A percentile compares a stretch with the other conserved stretches of the same genome.
Evolutionary conservation across 1,140 invertebrate genomes (phyloP).

Genomic region (Heterodera carotae): DNA sequence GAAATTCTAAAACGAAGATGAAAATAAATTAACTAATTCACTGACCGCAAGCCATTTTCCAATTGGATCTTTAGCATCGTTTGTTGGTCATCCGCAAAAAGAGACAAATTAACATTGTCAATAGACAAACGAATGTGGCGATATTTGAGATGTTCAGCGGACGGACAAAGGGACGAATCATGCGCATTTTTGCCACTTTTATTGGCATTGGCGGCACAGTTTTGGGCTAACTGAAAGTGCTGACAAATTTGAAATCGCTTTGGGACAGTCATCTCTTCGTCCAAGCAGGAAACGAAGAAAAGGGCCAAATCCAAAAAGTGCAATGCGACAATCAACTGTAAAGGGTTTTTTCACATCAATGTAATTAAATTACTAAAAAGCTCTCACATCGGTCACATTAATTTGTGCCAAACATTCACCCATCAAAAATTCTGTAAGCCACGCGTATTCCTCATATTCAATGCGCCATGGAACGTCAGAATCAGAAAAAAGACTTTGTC

Average conservation of each 20-base stretch:
- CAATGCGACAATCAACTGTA: slow-evolving; percentile 22
- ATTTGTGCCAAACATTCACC: slow-evolving; percentile 71
- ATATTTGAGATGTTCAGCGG: slow-evolving; percentile 77
- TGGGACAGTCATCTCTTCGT: slow-evolving; percentile 82
- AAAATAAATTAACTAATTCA: not conserved
- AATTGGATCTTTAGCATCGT: slow-evolving; percentile 80
- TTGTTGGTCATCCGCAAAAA: slow-evolving; percentile 83
- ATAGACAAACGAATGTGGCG: slow-evolving; percentile 85
- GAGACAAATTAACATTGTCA: slow-evolving; percentile 82
- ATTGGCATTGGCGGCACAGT: not conserved
- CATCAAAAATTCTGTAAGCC: slow-evolving; percentile 74
- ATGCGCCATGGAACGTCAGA: slow-evolving; percentile 83
- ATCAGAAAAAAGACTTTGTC: slow-evolving; percentile 95
- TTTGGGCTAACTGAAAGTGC: slow-evolving; percentile 78
- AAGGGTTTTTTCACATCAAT: not conserved
- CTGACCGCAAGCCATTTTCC: not conserved
- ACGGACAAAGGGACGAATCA: slow-evolving; percentile 78
- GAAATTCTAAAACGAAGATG: not conserved
- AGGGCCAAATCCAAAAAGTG: slow-evolving; percentile 79
- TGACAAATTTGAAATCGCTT: slow-evolving; percentile 79
- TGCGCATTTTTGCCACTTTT: slow-evolving; percentile 16
- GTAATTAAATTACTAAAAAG: too few relatives aligned
- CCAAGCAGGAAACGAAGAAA: slow-evolving; percentile 80
- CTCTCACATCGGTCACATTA: slow-evolving; percentile 11
- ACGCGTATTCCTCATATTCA: slow-evolving; percentile 94